Base-by-base conservation (phyloP, 1,140 invertebrate genomes). In the Olivierus martensii region DNA sequence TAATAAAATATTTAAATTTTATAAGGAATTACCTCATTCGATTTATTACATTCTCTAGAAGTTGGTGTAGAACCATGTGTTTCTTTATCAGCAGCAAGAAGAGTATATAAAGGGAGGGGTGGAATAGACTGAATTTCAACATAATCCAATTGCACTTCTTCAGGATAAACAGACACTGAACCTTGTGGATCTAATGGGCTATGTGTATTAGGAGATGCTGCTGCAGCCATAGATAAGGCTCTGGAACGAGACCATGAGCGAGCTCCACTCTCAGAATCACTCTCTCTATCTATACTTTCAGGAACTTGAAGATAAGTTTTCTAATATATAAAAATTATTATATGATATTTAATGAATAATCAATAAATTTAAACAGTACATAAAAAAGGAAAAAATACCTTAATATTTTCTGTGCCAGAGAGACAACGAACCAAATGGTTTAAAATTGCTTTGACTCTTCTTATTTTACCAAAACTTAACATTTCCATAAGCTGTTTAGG, bases 401-500 rank as follows among this genome's bases (percentile, higher is more conserved):
- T 58, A 12, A 58, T 51, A 35, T 54, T 51, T 50, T 55, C 61
- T 44, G 57, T 49, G 22, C 67, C 66, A 50, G 64, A 61, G 11
- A 74, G 49, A 46, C 67, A 72, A n/a, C 75, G 79, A 12, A 98
- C 89, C 38, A 99, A 74, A 77, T 99, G 95, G 3, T 90, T 83
- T 37, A 99, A 72, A 54, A 99, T 99, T 0, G 94, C 93, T 69
- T 97, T 97, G 0, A 99, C 95, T 79, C 92, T 89, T 61, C 87
- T 74, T 36, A 95, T 94, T 73, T 97, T 97, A 0, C 96, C 96
- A 52, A 92, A 96, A 70, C 97, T 97, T 0, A 99, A 72, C n/a
- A 99, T 71, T 67, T 99, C 95, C 84, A 97, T 96, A 3, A 99
- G 70, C 64, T 97, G 93, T 66, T 96, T 95, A 0, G 95, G 95